Evolutionary conservation across 2,888 invertebrate species (phyloP).

Genomic region (Physocephala rufipes): DNA sequence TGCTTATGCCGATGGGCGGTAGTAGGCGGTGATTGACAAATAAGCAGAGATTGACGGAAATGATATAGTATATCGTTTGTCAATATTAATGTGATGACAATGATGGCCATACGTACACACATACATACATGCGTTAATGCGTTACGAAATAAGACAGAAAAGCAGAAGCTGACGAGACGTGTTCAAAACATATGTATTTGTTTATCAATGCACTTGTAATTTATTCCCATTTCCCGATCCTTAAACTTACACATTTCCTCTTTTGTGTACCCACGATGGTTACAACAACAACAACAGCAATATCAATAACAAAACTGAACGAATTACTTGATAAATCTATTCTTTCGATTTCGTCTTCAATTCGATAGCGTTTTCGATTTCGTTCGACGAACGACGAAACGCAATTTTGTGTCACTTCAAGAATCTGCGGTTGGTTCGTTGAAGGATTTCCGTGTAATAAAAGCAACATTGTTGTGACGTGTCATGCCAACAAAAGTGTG

Average conservation of each 20-base stretch:
- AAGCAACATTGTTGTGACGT: conserved; percentile 24
- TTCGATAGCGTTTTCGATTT: too few relatives aligned
- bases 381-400: conserved; percentile 10
- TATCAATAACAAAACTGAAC: too few relatives aligned
- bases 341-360: too few relatives aligned
- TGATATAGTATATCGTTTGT: conserved; percentile 28
- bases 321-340: too few relatives aligned
- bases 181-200: conserved; percentile 25
- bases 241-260: not conserved
- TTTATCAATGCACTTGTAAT: conserved; percentile 29
- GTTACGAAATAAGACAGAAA: not conserved
- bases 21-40: conserved; percentile 56
- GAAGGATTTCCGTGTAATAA: conserved; percentile 27
- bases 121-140: not conserved
- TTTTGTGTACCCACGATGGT: conserved; percentile 2
- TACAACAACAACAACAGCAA: too few relatives aligned
- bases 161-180: not conserved
- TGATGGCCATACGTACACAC: too few relatives aligned
- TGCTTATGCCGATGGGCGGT: too few relatives aligned
- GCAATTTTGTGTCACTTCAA: conserved; percentile 18
- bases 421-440: conserved; percentile 34
- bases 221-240: conserved; percentile 13
- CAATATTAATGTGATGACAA: not conserved
- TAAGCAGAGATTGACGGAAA: conserved; percentile 41
- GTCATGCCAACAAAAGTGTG: too few relatives aligned